Conservation (phyloP, 2,888 invertebrate species). For the Epinotia ramella region DNA sequence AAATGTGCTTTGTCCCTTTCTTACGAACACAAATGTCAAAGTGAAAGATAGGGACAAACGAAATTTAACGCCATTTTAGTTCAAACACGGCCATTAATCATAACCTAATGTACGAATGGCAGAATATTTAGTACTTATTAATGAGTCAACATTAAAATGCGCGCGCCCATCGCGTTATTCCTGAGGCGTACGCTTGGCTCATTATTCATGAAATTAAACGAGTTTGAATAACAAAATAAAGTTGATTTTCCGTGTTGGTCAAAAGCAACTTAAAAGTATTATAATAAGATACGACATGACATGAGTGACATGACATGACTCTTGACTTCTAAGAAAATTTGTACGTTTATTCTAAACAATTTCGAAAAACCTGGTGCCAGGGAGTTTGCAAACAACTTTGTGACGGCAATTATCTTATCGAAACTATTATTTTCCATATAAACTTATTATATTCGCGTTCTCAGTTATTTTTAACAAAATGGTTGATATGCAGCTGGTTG, state of each 20-base stretch:
- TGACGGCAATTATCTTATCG: no score
- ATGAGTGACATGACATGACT: background rate
- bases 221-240: slow-evolving; percentile 12
- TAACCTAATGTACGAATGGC: background rate
- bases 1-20: no score
- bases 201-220: slow-evolving; percentile 11
- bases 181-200: slow-evolving; percentile 1
- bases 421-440: no score
- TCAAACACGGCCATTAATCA: no score
- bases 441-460: slow-evolving; percentile 65
- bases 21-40: no score
- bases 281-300: background rate
- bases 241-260: background rate
- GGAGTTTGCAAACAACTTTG: no score
- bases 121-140: background rate
- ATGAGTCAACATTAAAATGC: slow-evolving; percentile 20
- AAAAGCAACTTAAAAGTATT: no score
- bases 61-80: no score
- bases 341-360: no score
- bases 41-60: no score
- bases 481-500: slow-evolving; percentile 95
- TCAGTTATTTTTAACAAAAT: no score
- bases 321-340: background rate
- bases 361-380: no score
- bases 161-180: background rate